phyloP scores from a whole-genome alignment of 2,797 vertebrate genomes.

The Acestrorhynchus altus region DNA sequence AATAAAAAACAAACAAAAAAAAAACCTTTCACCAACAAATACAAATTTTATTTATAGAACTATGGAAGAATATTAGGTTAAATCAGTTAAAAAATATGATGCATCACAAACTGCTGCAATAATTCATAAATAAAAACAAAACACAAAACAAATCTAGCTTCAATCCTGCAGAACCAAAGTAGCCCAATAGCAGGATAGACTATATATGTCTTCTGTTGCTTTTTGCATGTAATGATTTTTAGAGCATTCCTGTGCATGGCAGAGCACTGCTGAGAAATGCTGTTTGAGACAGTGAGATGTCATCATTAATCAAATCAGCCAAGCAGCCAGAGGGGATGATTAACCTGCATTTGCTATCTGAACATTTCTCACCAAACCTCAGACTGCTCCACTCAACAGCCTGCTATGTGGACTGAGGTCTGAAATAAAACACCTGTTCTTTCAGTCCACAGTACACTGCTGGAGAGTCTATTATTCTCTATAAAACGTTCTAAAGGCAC shows the following conservation, averaged over 20 bases:
- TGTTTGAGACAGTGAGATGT: slow-evolving; percentile 41
- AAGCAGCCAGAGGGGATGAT: slow-evolving; percentile 47
- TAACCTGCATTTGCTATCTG: slow-evolving; percentile 40
- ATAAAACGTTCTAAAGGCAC: no score
- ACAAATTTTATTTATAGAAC: no score
- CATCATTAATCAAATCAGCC: slow-evolving; percentile 53
- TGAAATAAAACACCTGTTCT: slow-evolving; percentile 44
- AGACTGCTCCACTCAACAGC: slow-evolving; percentile 36
- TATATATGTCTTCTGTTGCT: slow-evolving; percentile 52
- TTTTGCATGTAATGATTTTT: slow-evolving; percentile 56
- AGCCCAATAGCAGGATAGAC: slow-evolving; percentile 18
- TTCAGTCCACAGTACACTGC: neutral
- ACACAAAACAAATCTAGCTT: neutral
- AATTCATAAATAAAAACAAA: neutral
- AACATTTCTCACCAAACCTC: slow-evolving; percentile 54
- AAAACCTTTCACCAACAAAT: no score
- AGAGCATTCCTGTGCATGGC: slow-evolving; percentile 39
- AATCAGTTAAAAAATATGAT: no score
- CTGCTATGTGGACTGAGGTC: slow-evolving; percentile 32
- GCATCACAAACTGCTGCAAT: neutral
- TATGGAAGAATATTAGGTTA: no score
- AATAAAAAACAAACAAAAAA: no score
- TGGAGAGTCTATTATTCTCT: no score
- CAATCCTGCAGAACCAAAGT: slow-evolving; percentile 15
- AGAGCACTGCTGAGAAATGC: slow-evolving; percentile 56